A percentile compares a stretch with the other conserved stretches of the same genome.
phyloP scores from a whole-genome alignment of 2,113 vertebrate species.

The Gobiocypris rarus region DNA sequence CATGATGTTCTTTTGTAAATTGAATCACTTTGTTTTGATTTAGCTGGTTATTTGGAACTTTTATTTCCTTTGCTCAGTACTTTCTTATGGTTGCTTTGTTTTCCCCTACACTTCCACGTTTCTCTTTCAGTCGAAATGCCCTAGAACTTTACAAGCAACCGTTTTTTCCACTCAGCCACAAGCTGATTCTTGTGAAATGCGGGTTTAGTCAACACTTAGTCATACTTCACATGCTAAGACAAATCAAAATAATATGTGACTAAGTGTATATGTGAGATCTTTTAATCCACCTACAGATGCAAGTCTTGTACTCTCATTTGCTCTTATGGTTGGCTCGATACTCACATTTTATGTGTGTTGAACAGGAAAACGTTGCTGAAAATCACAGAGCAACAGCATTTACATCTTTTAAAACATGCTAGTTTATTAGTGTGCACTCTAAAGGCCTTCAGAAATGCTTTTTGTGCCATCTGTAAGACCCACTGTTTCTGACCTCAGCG shows the following conservation, averaged over 20 bases:
- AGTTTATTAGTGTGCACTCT: not conserved
- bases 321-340: not conserved
- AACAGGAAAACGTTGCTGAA: not conserved
- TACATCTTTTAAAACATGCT: not conserved
- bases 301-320: not conserved
- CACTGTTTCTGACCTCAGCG: constrained; percentile 4
- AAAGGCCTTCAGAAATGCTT: constrained; percentile 6
- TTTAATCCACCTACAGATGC: constrained; percentile 7
- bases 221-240: constrained; percentile 14
- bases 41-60: constrained; percentile 14
- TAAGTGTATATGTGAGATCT: constrained; percentile 14
- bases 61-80: not conserved
- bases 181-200: constrained; percentile 12
- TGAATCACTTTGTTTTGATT: constrained; percentile 26
- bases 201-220: constrained; percentile 16
- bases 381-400: not conserved
- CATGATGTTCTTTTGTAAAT: constrained; percentile 24
- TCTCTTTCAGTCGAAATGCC: not conserved
- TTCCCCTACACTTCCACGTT: not conserved
- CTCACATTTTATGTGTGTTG: too few species aligned
- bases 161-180: constrained; percentile 4
- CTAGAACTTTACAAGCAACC: not conserved
- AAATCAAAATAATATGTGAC: not conserved
- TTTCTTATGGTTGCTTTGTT: not conserved
- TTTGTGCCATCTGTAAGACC: constrained; percentile 28